These are phyloP conservation scores for Champsocephalus esox DNA, from an alignment of 2,797 vertebrate genomes.

Conservation along the genomic window DNA sequence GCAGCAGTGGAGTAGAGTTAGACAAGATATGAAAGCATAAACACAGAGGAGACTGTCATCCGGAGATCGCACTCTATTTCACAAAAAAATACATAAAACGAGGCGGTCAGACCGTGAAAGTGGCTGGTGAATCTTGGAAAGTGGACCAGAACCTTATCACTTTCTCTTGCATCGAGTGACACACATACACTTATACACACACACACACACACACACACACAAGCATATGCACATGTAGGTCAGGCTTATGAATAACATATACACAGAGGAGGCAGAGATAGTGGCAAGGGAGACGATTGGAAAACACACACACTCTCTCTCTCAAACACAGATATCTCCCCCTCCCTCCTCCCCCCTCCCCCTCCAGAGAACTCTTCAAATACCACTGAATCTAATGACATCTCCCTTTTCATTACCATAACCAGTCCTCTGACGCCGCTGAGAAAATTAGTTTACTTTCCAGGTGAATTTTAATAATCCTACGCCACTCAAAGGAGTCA, in stretches of 20 bases:
- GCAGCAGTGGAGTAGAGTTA: constrained; percentile 1
- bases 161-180: constrained; percentile 38
- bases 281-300: constrained; percentile 57
- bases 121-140: constrained; percentile 65
- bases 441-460: constrained; percentile 76
- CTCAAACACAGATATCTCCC: constrained; percentile 41
- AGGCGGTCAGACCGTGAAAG: constrained; percentile 73
- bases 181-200: constrained; percentile 9
- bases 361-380: constrained; percentile 68
- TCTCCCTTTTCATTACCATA: constrained; percentile 79
- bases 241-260: constrained; percentile 77
- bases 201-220: constrained; percentile 37
- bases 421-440: constrained; percentile 71
- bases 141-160: constrained; percentile 71
- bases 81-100: constrained; percentile 54
- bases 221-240: constrained; percentile 69
- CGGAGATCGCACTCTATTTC: constrained; percentile 49
- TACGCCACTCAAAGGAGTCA: constrained; percentile 58
- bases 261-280: constrained; percentile 59
- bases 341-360: background rate
- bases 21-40: constrained; percentile 50
- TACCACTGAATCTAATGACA: constrained; percentile 76
- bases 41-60: constrained; percentile 49
- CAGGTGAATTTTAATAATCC: constrained; percentile 73
- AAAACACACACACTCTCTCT: constrained; percentile 54